These are phyloP conservation scores for Carcina quercana DNA, from an alignment of 2,888 invertebrate genomes.

Conservation along the genomic window DNA sequence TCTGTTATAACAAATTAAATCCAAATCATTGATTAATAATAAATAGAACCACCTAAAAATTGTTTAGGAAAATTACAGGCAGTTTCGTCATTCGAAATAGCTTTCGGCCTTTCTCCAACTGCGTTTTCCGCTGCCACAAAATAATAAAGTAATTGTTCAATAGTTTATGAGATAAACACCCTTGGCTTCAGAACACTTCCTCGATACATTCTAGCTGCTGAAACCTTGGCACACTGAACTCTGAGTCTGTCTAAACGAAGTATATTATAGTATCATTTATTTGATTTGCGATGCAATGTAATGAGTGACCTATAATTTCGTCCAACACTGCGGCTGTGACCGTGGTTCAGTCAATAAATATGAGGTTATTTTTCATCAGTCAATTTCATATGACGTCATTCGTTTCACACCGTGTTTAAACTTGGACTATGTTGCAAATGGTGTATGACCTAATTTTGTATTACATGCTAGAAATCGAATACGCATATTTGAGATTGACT, in stretches of 20 bases:
- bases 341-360: slow-evolving; percentile 6
- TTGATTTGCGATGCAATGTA: slow-evolving; percentile 1
- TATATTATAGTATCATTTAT: slow-evolving; percentile 7
- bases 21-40: no score
- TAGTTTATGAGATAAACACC: background rate
- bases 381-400: background rate
- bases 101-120: no score
- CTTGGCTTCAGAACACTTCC: slow-evolving; percentile 7
- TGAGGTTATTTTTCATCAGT: slow-evolving; percentile 3
- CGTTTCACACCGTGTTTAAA: no score
- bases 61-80: no score
- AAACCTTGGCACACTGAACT: slow-evolving; percentile 12
- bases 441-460: no score
- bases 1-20: no score
- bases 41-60: no score
- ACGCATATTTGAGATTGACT: no score
- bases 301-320: slow-evolving; percentile 6
- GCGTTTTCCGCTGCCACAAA: no score
- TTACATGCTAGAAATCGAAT: no score
- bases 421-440: no score
- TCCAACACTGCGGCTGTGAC: background rate
- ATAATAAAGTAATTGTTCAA: background rate
- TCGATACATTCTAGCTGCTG: slow-evolving; percentile 3
- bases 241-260: slow-evolving; percentile 1
- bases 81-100: no score